Evolutionary conservation across 2,113 vertebrate species (phyloP).

Genomic region (Mus spicilegus): DNA sequence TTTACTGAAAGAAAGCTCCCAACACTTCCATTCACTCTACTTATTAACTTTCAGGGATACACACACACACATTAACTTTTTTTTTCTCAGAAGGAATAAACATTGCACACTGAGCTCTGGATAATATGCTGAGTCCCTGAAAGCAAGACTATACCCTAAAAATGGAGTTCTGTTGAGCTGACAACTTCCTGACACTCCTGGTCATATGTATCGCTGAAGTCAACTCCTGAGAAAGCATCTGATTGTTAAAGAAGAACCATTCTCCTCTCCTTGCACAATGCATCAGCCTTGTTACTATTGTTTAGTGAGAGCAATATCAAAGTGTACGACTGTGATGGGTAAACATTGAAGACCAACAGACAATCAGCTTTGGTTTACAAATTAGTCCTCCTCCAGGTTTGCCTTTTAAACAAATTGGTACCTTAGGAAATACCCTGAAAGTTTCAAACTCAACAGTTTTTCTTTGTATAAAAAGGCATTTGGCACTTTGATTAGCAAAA

Average conservation of each 20-base stretch:
- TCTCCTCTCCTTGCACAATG: neutral
- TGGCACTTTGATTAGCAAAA: conserved; percentile 18
- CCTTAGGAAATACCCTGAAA: neutral
- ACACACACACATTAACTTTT: neutral
- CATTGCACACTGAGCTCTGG: neutral
- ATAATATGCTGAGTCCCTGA: neutral
- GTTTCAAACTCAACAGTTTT: neutral
- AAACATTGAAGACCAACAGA: neutral
- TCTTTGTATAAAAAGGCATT: neutral
- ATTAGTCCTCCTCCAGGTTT: neutral
- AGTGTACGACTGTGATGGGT: neutral
- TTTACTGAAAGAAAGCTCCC: neutral
- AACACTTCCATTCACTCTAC: neutral
- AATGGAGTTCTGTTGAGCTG: neutral
- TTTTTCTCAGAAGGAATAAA: neutral
- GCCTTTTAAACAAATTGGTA: conserved; percentile 36
- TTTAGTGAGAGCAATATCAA: neutral
- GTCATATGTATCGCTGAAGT: neutral
- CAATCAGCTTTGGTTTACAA: neutral
- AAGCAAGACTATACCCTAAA: neutral
- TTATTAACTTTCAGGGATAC: neutral
- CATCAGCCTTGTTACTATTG: neutral
- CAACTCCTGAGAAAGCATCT: neutral
- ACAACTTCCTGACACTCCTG: neutral
- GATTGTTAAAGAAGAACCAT: neutral